Base-by-base conservation (phyloP, 2,797 vertebrate genomes). In the Otus scops region DNA sequence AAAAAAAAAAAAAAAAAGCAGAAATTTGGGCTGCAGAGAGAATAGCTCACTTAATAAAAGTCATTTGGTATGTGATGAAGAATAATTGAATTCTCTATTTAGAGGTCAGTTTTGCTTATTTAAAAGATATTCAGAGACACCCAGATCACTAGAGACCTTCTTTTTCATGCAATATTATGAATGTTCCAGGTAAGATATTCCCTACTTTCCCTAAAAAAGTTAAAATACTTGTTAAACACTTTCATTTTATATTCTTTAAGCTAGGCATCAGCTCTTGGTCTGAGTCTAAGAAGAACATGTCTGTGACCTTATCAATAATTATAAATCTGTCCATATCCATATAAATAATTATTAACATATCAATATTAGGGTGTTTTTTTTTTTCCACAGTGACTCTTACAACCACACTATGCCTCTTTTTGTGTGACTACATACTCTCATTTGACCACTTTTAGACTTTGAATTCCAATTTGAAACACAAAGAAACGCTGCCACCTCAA, bases 401-500 rank as follows among this genome's bases (percentile, higher is more conserved):
- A 70, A 43, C 19, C 12, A 36, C 32, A 26, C 12, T 56, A 11
- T 22, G 34, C 13, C 47, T 59, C 13, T 24, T 59, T 27, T n/a
- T 18, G 9, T 30, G 14, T 50, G 45, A 63, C 24, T 11, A 48
- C 11, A 30, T 80, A 13, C 34, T 59, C 38, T 60, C 51, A 32
- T 36, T 59, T 79, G 48, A 56, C 14, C 14, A 61, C 34, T 65
- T 43, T 41, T 36, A 85, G 28, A 23, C 47, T 65, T 39, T 23
- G 5, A 7, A 61, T 77, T 53, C 34, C 53, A 50, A 18, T 53
- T 28, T 36, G n/a, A 85, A 45, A 54, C 19, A 57, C 9, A 38
- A 34, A n/a, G 32, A 38, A 78, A 41, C 30, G 36, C 28, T 9
- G 38, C 9, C 38, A 97, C 96, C 92, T 97, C 88, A 7, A 95